Conservation (phyloP, 1,140 invertebrate genomes). For the Himalopsyche phryganea region DNA sequence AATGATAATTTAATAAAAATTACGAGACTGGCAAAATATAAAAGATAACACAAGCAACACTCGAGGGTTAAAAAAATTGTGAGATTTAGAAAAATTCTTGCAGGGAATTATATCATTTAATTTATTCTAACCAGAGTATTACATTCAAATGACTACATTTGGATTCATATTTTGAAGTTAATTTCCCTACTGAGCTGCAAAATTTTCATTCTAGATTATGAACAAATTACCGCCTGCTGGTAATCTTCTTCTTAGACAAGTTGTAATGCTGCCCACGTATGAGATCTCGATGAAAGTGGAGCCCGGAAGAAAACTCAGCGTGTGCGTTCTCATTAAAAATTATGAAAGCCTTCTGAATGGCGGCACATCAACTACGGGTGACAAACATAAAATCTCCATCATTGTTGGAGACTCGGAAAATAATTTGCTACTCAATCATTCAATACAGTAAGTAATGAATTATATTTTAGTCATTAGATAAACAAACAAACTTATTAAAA, state of each 20-base stretch:
- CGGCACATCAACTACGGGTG: conserved; percentile 43
- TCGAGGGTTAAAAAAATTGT: no score
- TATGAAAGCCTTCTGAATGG: conserved; percentile 40
- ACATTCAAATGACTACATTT: no score
- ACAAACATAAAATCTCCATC: conserved; percentile 43
- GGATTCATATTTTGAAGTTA: no score
- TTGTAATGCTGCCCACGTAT: conserved; percentile 46
- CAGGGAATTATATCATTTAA: no score
- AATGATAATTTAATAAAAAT: no score
- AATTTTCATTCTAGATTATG: conserved; percentile 47
- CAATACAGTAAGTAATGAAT: conserved; percentile 18
- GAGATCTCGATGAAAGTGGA: conserved; percentile 38
- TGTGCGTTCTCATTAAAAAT: conserved; percentile 41
- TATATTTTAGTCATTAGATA: no score
- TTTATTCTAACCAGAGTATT: no score
- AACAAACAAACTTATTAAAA: no score
- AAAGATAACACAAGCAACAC: no score
- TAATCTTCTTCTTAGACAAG: conserved; percentile 45
- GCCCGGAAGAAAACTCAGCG: conserved; percentile 34
- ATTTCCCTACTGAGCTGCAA: no score
- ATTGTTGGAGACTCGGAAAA: conserved; percentile 53
- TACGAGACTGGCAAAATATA: no score
- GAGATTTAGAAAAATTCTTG: no score
- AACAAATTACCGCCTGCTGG: conserved; percentile 48
- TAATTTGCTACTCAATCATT: conserved; percentile 41